Evolutionary conservation across 2,888 invertebrate species (phyloP).

Genomic region (Diarsia mendica): DNA sequence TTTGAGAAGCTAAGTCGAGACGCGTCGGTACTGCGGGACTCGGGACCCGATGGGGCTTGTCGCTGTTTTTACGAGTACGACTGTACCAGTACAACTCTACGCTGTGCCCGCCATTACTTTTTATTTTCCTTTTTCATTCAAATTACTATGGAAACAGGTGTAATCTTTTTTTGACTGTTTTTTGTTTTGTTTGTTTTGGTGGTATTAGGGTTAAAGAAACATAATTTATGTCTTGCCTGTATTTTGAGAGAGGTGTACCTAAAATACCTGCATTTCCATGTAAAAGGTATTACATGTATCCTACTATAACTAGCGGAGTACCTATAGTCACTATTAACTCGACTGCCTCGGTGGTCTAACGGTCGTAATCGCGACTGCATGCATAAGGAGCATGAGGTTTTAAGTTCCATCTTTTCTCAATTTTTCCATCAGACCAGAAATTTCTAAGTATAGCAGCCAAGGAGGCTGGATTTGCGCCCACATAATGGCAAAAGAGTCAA

Average conservation of each 20-base stretch:
- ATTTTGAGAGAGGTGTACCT: background rate
- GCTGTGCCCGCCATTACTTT: conserved; percentile 61
- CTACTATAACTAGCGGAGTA: no score
- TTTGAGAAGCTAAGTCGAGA: conserved; percentile 88
- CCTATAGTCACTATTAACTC: no score
- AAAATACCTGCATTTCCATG: background rate
- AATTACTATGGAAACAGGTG: conserved; percentile 56
- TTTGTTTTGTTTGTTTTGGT: background rate
- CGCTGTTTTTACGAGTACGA: conserved; percentile 78
- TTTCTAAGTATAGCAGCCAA: no score
- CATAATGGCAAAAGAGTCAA: no score
- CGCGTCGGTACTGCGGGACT: conserved; percentile 75
- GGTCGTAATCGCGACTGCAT: no score
- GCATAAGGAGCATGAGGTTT: no score
- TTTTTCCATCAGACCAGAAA: no score
- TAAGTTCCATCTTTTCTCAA: no score
- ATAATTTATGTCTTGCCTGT: no score
- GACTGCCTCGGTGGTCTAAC: no score
- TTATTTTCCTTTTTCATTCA: conserved; percentile 52
- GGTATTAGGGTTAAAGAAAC: background rate
- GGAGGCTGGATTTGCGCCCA: no score
- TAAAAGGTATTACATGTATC: no score
- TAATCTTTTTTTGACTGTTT: conserved; percentile 44
- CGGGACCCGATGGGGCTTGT: conserved; percentile 77
- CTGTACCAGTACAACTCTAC: conserved; percentile 66